Evolutionary conservation across 2,797 vertebrate genomes (phyloP).

Genomic region (Peromyscus melanophrys): DNA sequence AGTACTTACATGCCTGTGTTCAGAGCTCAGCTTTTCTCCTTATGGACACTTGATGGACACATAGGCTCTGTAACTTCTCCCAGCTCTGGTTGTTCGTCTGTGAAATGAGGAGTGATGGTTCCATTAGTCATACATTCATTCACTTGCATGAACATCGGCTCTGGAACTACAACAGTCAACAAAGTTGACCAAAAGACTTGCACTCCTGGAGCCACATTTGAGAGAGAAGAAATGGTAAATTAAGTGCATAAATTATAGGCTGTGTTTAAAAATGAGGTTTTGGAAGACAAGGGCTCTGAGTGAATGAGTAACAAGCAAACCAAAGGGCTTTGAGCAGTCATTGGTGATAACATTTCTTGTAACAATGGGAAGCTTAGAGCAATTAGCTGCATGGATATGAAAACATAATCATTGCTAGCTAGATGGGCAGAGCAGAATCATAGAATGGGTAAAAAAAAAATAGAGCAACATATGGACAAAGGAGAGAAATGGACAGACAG

Average conservation of each 20-base stretch:
- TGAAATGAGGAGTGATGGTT: background rate
- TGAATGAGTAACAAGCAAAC: background rate
- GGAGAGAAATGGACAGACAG: background rate
- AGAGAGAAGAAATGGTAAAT: background rate
- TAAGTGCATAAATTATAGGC: background rate
- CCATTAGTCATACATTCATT: background rate
- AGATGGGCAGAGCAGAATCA: background rate
- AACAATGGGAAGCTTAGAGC: background rate
- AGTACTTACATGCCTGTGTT: background rate
- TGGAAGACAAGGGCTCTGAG: background rate
- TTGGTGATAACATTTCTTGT: background rate
- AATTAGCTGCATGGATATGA: background rate
- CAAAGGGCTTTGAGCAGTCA: background rate
- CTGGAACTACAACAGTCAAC: background rate
- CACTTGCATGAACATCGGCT: background rate
- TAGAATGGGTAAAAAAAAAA: background rate
- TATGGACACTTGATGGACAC: background rate
- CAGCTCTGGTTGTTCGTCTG: background rate
- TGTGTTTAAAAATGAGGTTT: constrained; percentile 3
- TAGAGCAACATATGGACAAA: background rate
- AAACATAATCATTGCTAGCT: background rate
- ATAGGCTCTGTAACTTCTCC: background rate
- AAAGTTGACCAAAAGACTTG: background rate
- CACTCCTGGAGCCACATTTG: background rate
- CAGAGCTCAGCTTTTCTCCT: constrained; percentile 2